Percentiles rank a stretch among this genome's conserved stretches.
Evolutionary conservation across 2,113 vertebrate species (phyloP).

Genomic region (Etia nguti): DNA sequence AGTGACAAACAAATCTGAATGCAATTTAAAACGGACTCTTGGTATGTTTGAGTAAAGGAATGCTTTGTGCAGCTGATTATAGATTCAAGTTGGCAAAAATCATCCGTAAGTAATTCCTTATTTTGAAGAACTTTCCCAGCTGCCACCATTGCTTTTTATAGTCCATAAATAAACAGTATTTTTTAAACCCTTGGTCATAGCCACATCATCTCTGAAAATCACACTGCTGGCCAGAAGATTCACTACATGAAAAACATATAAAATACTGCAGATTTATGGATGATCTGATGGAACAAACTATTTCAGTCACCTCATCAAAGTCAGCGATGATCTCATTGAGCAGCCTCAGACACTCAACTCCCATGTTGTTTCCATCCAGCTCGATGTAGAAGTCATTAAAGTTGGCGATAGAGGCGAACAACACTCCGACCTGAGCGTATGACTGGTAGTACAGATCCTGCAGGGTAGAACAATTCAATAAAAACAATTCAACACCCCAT

Average conservation of each 20-base stretch:
- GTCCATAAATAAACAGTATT: conserved; percentile 31
- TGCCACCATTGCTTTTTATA: conserved; percentile 29
- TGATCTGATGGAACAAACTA: background rate
- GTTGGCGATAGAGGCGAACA: conserved; percentile 99
- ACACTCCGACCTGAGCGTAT: conserved; percentile 95
- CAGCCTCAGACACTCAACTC: conserved; percentile 94
- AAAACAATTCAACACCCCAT: background rate
- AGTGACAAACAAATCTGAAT: conserved; percentile 7
- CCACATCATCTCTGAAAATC: conserved; percentile 24
- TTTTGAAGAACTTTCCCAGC: conserved; percentile 32
- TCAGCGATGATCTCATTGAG: conserved; percentile 98
- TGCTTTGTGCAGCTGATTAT: conserved; percentile 31
- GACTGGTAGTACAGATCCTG: conserved; percentile 99
- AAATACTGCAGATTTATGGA: conserved; percentile 7
- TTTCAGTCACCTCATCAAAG: conserved; percentile 88
- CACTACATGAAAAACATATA: background rate
- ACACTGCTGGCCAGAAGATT: background rate
- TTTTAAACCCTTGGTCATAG: conserved; percentile 9
- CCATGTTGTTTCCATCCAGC: conserved; percentile 99
- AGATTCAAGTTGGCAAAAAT: conserved; percentile 17
- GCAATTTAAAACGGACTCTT: background rate
- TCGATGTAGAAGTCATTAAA: conserved; percentile 99
- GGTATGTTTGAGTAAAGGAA: conserved; percentile 11
- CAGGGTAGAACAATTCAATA: background rate
- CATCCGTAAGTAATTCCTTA: conserved; percentile 49